Evolutionary conservation across 2,797 vertebrate species (phyloP), one percentile per base, ranked within the genome.

Genomic region (Lagodon rhomboides): DNA sequence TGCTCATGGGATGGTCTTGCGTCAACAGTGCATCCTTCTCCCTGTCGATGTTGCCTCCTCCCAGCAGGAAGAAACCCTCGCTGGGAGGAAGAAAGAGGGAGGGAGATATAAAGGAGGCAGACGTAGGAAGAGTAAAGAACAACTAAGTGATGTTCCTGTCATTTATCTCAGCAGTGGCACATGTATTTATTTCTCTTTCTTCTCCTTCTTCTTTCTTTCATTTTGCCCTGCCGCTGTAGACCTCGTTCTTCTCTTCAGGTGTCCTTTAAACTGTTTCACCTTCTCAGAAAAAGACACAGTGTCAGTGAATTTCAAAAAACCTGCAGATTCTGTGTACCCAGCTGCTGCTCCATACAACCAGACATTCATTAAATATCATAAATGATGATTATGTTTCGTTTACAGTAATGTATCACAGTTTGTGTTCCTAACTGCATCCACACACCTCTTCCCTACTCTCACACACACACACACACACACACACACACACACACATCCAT

Each of bases 111-210:
- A 64, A 74, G 77, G 73, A 74, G 60, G 71, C 50, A 72, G 73
- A 59, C 2, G 5, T 54, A 60, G 66, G 55, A 38, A 25, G 3
- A 73, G 61, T 43, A 56, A 70, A 68, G 47, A 51, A 85, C 74
- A 87, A 78, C 72, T 56, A 84, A 87, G 76, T 77, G 72, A 76
- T 79, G 82, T 69, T 83, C 63, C 61, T 23, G 66, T 80, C 84
- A 62, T 90, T 93, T 88, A 92, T 92, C 90, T 82, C 91, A 90
- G 91, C 89, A 22, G 92, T 87, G 79, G 71, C 41, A 23, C 58
- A n/a, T 84, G 53, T 85, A 56, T 85, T 73, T 83, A 67, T 79
- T 72, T 75, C 62, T 72, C 25, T 46, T 44, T 78, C 41, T 75
- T 49, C 13, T 64, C 63, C 12, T 56, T 75, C 73, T 75, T 68